Percentiles rank a stretch among this genome's conserved stretches.
These are phyloP conservation scores for Rhinolophus ferrumequinum DNA, from an alignment of 2,113 vertebrate genomes.

Conservation along the genomic window DNA sequence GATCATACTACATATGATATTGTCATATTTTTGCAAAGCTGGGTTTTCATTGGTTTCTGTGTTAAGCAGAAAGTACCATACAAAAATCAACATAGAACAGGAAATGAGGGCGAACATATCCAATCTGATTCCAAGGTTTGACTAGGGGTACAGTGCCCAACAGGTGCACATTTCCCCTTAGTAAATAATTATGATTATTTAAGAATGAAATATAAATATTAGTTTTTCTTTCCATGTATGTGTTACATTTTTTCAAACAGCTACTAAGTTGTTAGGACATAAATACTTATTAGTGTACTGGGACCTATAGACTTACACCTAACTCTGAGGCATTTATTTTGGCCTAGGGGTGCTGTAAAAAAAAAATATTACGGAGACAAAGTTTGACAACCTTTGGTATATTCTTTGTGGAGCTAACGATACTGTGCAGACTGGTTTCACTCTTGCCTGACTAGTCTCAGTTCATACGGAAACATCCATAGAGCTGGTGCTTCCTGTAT, in stretches of 20 bases:
- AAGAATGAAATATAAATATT: neutral
- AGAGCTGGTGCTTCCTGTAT: neutral
- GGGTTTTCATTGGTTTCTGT: neutral
- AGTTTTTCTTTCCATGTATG: neutral
- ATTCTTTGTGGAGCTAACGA: neutral
- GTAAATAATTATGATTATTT: slow-evolving; percentile 24
- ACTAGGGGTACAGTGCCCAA: neutral
- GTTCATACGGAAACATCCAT: neutral
- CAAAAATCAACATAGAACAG: neutral
- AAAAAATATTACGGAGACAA: neutral
- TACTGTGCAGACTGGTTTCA: neutral
- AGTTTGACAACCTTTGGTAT: neutral
- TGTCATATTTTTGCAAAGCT: neutral
- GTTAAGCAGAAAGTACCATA: neutral
- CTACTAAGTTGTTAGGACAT: neutral
- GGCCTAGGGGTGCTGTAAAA: neutral
- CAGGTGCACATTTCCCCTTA: neutral
- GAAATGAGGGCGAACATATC: neutral
- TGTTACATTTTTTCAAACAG: slow-evolving; percentile 17
- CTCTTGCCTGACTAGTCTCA: neutral
- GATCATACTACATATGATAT: neutral
- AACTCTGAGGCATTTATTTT: slow-evolving; percentile 30
- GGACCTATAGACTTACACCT: neutral
- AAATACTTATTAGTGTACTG: slow-evolving; percentile 18
- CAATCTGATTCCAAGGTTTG: neutral